Percentiles rank a stretch among this genome's conserved stretches.
Evolutionary conservation across 2,113 vertebrate genomes (phyloP).

Genomic region (Entosphenus tridentatus): DNA sequence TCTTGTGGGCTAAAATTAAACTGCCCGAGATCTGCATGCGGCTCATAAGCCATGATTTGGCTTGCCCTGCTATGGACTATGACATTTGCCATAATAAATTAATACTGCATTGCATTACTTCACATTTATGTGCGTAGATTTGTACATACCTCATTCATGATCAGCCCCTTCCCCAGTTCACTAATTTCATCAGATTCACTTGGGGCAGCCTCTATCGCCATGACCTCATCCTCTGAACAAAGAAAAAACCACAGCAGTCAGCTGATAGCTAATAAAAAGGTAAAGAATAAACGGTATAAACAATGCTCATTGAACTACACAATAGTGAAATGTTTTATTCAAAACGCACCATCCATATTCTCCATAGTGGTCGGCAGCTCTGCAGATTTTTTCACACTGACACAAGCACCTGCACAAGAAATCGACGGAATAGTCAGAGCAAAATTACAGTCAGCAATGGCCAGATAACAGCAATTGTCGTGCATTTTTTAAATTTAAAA

Average conservation of each 20-base stretch:
- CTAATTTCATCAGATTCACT: constrained; percentile 39
- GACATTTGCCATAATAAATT: too few species aligned
- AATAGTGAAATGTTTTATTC: not conserved
- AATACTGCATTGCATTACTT: too few species aligned
- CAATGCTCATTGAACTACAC: constrained; percentile 6
- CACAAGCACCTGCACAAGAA: constrained; percentile 42
- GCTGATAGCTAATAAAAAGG: not conserved
- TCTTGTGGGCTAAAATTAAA: too few species aligned
- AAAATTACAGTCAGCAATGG: too few species aligned
- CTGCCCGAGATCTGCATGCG: too few species aligned
- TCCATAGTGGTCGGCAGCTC: constrained; percentile 37
- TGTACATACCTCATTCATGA: constrained; percentile 48
- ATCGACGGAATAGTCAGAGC: too few species aligned
- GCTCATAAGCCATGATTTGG: too few species aligned
- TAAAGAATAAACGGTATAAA: not conserved
- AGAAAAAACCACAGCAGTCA: constrained; percentile 10
- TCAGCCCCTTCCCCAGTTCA: constrained; percentile 61
- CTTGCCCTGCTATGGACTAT: too few species aligned
- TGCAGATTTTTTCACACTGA: constrained; percentile 46
- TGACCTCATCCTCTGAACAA: constrained; percentile 57
- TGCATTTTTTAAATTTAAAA: too few species aligned
- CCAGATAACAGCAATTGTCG: too few species aligned
- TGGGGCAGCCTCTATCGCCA: constrained; percentile 38
- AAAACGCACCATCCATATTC: constrained; percentile 44
- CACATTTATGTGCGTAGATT: too few species aligned